Evolutionary conservation across 2,113 vertebrate genomes (phyloP).

Genomic region (Apteryx owenii): DNA sequence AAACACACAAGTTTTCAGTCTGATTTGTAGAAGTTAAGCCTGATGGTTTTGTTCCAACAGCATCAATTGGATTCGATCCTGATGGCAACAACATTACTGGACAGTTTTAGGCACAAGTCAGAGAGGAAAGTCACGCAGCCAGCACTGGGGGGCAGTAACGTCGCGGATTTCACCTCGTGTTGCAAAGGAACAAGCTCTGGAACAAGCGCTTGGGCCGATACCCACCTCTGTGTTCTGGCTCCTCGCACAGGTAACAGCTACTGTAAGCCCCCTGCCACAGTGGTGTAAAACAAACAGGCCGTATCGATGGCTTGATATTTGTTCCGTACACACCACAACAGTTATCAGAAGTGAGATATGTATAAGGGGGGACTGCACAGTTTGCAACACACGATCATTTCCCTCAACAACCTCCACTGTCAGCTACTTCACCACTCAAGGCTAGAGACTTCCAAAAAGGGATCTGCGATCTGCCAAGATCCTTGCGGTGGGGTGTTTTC

Average conservation of each 20-base stretch:
- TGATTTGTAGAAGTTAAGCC: background rate
- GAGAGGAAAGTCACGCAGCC: background rate
- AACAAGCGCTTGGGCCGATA: background rate
- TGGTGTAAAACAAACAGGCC: background rate
- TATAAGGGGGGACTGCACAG: background rate
- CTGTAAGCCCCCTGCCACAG: background rate
- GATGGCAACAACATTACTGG: too few species aligned
- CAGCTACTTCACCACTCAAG: background rate
- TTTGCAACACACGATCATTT: background rate
- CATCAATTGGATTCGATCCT: background rate
- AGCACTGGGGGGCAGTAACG: background rate
- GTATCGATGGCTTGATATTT: too few species aligned
- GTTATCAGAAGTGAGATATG: background rate
- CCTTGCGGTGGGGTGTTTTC: background rate
- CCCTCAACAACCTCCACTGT: background rate
- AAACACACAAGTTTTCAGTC: background rate
- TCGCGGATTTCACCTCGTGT: background rate
- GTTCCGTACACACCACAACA: too few species aligned
- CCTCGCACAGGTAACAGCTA: background rate
- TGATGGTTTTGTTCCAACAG: background rate
- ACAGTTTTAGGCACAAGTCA: background rate
- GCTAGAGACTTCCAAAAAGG: too few species aligned
- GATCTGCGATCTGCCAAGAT: background rate
- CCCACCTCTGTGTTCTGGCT: too few species aligned
- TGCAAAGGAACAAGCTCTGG: too few species aligned